phyloP scores from a whole-genome alignment of 64 coral and sea anemone genomes.

The Platygyra sinensis region DNA sequence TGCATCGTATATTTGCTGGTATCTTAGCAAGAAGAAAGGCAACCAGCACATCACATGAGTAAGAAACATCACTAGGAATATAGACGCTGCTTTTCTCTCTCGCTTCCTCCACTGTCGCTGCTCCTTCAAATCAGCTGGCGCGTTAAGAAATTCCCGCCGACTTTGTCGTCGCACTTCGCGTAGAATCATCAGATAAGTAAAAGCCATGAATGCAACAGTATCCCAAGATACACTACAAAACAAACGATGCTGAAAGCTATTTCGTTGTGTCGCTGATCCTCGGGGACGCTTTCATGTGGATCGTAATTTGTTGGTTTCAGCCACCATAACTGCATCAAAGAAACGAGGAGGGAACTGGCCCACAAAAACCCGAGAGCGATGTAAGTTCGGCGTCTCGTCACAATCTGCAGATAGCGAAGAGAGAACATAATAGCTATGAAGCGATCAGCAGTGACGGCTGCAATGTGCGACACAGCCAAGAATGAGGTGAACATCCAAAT shows the following conservation, averaged over 20 bases:
- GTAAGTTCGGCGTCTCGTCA: conserved; percentile 31
- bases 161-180: conserved; percentile 56
- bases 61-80: conserved; percentile 60
- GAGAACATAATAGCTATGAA: conserved; percentile 75
- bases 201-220: conserved; percentile 49
- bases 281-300: not conserved
- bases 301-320: not conserved
- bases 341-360: conserved; percentile 29
- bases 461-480: conserved; percentile 63
- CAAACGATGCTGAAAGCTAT: conserved; percentile 41
- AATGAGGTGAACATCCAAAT: conserved; percentile 62
- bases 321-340: conserved; percentile 63
- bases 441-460: conserved; percentile 61
- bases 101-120: conserved; percentile 4
- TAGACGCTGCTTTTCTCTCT: conserved; percentile 36
- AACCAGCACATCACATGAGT: conserved; percentile 51
- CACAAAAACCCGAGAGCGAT: conserved; percentile 28
- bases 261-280: conserved; percentile 16
- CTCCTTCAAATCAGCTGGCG: conserved; percentile 23
- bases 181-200: conserved; percentile 41
- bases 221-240: conserved; percentile 37
- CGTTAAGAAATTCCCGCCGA: conserved; percentile 22
- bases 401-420: conserved; percentile 51
- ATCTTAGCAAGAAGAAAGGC: conserved; percentile 52
- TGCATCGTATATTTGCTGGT: conserved; percentile 21